Conservation (phyloP, 2,888 invertebrate species). For the Chironomus tentans region DNA sequence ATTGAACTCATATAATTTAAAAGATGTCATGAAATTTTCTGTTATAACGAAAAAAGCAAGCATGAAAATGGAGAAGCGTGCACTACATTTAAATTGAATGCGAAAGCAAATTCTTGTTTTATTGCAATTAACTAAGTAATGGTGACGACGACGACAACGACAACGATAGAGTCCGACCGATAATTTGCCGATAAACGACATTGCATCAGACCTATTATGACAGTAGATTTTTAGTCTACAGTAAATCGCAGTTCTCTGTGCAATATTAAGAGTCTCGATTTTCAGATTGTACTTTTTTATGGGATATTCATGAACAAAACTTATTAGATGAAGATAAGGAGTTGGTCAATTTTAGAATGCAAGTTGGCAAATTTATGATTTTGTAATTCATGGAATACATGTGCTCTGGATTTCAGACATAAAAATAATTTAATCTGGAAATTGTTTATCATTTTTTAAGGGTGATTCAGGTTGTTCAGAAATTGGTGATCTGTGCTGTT, state of each 20-base stretch:
- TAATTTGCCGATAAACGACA: background rate
- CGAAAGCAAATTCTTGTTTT: background rate
- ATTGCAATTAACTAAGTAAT: background rate
- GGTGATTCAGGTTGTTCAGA: no score
- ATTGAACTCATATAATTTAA: conserved; percentile 20
- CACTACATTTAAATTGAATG: conserved; percentile 17
- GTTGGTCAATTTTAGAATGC: no score
- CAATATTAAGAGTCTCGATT: background rate
- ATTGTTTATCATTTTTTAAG: no score
- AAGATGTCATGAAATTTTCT: conserved; percentile 19
- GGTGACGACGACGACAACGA: background rate
- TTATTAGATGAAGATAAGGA: no score
- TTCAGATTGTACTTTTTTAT: background rate
- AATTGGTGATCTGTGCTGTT: no score
- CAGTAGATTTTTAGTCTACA: background rate
- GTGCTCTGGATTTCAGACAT: no score
- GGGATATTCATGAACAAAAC: background rate
- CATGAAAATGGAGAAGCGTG: conserved; percentile 21
- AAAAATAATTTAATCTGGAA: no score
- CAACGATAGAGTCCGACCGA: background rate
- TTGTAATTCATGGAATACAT: no score
- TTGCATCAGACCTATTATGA: background rate
- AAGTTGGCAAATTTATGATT: no score
- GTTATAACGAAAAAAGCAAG: background rate
- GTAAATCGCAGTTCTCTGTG: background rate